phyloP scores from a whole-genome alignment of 2,113 vertebrate species.

The Halcyon senegalensis region DNA sequence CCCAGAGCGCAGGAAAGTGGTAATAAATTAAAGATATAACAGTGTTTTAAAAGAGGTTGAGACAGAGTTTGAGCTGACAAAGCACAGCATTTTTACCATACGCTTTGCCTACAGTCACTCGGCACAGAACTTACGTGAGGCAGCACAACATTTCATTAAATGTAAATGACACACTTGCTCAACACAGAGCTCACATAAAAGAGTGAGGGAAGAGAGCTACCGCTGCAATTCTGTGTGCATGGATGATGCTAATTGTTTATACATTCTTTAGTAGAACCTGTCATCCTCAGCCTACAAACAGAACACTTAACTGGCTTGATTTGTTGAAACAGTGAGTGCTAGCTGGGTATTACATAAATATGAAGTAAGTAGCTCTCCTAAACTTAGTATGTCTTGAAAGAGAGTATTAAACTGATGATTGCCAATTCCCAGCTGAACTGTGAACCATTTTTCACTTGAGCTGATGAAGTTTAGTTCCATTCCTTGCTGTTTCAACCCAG shows the following conservation, averaged over 20 bases:
- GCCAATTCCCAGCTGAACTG: slow-evolving; percentile 4
- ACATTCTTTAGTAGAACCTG: slow-evolving; percentile 12
- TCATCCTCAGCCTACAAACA: neutral
- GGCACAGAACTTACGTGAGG: neutral
- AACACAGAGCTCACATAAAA: neutral
- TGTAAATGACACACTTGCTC: neutral
- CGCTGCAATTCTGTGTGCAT: neutral
- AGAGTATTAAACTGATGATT: neutral
- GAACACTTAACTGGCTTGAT: neutral
- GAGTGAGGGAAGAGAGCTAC: neutral
- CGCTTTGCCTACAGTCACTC: neutral
- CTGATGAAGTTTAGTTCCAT: neutral
- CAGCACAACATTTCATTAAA: neutral
- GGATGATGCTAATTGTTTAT: slow-evolving; percentile 11
- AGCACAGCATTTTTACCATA: neutral
- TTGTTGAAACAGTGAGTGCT: neutral
- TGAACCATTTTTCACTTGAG: neutral
- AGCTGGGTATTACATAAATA: neutral
- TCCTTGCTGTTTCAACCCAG: neutral
- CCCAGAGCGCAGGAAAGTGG: neutral
- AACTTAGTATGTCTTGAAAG: neutral
- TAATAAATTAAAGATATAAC: slow-evolving; percentile 41
- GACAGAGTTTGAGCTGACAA: neutral
- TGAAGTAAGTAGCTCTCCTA: slow-evolving; percentile 17
- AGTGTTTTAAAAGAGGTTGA: neutral